These are phyloP conservation scores for Phalangium opilio DNA, from an alignment of 2,888 invertebrate species.

Conservation along the genomic window DNA sequence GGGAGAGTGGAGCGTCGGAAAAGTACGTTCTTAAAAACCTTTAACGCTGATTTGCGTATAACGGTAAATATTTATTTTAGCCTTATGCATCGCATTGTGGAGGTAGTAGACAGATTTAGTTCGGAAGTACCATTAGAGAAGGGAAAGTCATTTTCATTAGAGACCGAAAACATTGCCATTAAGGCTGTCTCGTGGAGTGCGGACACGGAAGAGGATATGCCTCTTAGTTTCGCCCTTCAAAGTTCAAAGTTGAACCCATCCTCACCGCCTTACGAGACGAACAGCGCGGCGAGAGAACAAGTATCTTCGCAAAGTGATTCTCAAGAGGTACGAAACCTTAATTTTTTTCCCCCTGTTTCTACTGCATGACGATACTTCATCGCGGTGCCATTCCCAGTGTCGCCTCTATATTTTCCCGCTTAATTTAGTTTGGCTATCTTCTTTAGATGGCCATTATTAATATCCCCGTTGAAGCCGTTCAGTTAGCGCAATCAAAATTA, in stretches of 20 bases:
- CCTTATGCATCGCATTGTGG: background rate
- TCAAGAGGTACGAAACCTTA: too few species aligned
- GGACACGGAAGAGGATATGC: too few species aligned
- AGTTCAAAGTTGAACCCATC: too few species aligned
- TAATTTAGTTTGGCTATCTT: background rate
- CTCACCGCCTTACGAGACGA: too few species aligned
- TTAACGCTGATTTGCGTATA: background rate
- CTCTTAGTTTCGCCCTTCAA: too few species aligned
- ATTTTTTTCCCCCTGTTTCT: too few species aligned
- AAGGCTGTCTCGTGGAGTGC: constrained; percentile 11
- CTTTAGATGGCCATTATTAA: constrained; percentile 9
- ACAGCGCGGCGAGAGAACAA: too few species aligned
- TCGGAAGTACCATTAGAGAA: constrained; percentile 15
- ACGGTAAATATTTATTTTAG: background rate
- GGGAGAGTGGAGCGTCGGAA: constrained; percentile 15
- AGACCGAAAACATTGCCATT: constrained; percentile 15
- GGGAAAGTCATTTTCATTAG: background rate
- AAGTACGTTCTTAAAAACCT: background rate
- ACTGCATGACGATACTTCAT: too few species aligned
- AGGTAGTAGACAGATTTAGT: constrained; percentile 20
- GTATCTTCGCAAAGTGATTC: too few species aligned
- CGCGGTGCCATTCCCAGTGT: too few species aligned
- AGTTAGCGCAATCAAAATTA: constrained; percentile 12
- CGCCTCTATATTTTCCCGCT: too few species aligned
- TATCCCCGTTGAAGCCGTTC: constrained; percentile 14